phyloP scores from a whole-genome alignment of 2,797 vertebrate genomes.

The Syncerus caffer region DNA sequence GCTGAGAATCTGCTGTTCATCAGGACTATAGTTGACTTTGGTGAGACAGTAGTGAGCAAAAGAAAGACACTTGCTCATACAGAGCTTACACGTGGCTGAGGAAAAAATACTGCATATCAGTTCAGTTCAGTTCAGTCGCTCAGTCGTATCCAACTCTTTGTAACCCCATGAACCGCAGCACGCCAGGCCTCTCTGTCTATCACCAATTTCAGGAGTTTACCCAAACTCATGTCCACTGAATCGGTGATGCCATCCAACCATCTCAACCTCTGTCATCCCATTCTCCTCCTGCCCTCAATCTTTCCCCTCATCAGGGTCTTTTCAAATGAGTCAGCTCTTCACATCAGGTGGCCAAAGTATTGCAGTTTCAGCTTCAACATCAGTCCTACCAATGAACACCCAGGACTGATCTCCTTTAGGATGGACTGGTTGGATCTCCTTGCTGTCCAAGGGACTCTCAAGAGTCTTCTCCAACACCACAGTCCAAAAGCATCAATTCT shows the following conservation, averaged over 20 bases:
- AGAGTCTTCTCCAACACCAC: neutral
- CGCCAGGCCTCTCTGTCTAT: accelerated
- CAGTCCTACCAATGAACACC: neutral
- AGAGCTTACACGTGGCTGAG: neutral
- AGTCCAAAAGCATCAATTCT: neutral
- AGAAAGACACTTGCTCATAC: neutral
- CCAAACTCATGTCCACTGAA: neutral
- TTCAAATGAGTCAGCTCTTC: neutral
- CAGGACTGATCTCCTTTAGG: neutral
- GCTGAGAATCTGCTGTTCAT: neutral
- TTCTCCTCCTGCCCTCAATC: neutral
- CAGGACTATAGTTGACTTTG: neutral
- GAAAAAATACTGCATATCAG: neutral
- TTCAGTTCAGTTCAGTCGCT: neutral
- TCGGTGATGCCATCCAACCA: neutral
- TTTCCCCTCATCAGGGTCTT: neutral
- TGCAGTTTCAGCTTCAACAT: neutral
- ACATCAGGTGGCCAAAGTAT: neutral
- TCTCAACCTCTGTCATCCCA: accelerated
- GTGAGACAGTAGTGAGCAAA: neutral
- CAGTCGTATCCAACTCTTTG: neutral
- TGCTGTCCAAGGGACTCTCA: neutral
- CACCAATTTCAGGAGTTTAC: neutral
- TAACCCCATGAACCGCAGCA: accelerated
- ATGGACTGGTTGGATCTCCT: neutral